phyloP scores from a whole-genome alignment of 2,888 invertebrate genomes.

The Epinotia bilunana region DNA sequence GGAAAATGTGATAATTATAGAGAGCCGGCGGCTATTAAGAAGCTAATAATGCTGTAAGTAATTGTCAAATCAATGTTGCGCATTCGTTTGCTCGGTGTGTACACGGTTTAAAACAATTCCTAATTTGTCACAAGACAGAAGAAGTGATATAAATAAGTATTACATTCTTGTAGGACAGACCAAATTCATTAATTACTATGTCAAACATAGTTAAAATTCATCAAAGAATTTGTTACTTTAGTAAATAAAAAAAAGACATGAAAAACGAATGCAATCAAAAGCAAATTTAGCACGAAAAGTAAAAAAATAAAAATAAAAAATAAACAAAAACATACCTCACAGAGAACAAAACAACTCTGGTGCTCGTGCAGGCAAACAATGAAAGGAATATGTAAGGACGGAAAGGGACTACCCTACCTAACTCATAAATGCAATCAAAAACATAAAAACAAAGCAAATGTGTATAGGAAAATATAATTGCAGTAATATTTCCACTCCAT shows the following conservation, averaged over 20 bases:
- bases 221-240: background rate
- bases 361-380: slow-evolving; percentile 72
- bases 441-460: slow-evolving; percentile 55
- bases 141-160: too few relatives aligned
- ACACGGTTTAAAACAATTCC: too few relatives aligned
- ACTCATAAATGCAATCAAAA: slow-evolving; percentile 61
- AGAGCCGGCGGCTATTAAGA: too few relatives aligned
- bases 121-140: too few relatives aligned
- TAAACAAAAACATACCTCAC: slow-evolving; percentile 75
- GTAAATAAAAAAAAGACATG: background rate
- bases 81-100: too few relatives aligned
- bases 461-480: slow-evolving; percentile 60
- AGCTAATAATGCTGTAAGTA: too few relatives aligned
- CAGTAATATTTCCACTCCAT: slow-evolving; percentile 60
- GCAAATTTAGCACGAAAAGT: too few relatives aligned
- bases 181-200: too few relatives aligned
- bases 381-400: slow-evolving; percentile 66
- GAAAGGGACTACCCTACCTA: slow-evolving; percentile 62
- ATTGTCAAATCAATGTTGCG: too few relatives aligned
- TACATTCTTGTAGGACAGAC: too few relatives aligned
- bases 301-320: slow-evolving; percentile 50
- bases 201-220: background rate
- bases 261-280: slow-evolving; percentile 8
- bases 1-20: too few relatives aligned
- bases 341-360: slow-evolving; percentile 67